Evolutionary conservation across 2,113 vertebrate genomes (phyloP), one percentile per base, ranked within the genome.

Genomic region (Phalacrocorax aristotelis): DNA sequence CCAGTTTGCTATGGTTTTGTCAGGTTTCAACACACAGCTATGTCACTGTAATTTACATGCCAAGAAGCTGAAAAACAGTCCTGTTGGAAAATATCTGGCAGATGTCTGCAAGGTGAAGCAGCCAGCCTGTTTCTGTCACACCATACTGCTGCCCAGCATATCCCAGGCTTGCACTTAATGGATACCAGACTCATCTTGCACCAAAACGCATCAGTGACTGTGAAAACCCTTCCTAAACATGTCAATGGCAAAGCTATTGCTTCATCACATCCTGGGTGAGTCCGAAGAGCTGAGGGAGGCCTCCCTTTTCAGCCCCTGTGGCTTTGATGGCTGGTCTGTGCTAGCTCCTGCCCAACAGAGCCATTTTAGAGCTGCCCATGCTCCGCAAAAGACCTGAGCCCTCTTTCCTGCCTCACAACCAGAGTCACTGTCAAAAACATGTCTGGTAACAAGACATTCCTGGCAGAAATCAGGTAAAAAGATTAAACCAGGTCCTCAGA

Each of bases 91-190:
- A 93, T 29, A 81, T 57, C 61, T 44, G 44, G 14, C 32, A 36
- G 34, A 94, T 84, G 51, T 42, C 68, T 89, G 46, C 46, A 89
- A 97, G 94, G 95, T 92, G 89, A 91, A 87, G 91, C 46, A 72
- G 34, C 34, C 29, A 58, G 54, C 46, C 54, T 88, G 48, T 9
- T 92, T 87, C 58, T 95, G 79, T 87, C 54, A 40, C 27, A 29
- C 8, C 29, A 54, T 34, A 25, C 0, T 2, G 30, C 52, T 92
- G 61, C 62, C 70, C 58, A 76, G 22, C 52, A 44, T 21, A 80
- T 36, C 21, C 79, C 44, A 70, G 58, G 18, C 14, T 61, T 14
- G 5, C 27, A 27, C 9, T 77, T 88, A 57, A 80, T 83, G 49
- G 75, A 69, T 66, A 72, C 40, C 79, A 93, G 78, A 17, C 34